These are phyloP conservation scores for Colletes latitarsis DNA, from an alignment of 1,140 invertebrate genomes.

Conservation along the genomic window DNA sequence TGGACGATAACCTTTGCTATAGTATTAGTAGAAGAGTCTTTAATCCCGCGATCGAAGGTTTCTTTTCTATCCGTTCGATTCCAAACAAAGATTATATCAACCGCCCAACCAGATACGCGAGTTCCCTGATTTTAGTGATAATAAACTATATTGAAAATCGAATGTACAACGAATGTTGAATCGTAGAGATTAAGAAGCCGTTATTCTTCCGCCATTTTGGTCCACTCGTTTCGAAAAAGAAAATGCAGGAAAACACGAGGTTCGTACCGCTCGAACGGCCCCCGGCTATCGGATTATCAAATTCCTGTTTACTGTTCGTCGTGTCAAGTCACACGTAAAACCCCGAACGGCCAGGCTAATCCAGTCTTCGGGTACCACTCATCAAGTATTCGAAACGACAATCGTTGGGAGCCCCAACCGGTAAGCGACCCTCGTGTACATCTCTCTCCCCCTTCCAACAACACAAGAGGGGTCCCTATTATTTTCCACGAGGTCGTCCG, in stretches of 20 bases:
- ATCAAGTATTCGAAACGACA: constrained; percentile 48
- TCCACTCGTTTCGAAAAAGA: no score
- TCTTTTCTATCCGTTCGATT: no score
- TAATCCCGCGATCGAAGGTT: no score
- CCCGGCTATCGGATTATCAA: constrained; percentile 27
- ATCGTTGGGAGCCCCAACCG: constrained; percentile 19
- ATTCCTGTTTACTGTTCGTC: constrained; percentile 38
- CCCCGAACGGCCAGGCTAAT: constrained; percentile 21
- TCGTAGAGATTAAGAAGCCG: no score
- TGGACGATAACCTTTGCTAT: no score
- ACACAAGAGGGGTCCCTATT: constrained; percentile 52
- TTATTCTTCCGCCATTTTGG: no score
- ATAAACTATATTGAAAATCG: no score
- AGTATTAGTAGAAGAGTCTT: no score
- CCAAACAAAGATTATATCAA: no score
- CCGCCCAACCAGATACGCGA: no score
- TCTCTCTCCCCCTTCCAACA: constrained; percentile 16
- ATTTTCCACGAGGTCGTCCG: constrained; percentile 64
- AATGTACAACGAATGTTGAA: no score
- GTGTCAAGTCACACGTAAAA: constrained; percentile 42
- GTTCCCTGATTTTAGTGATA: no score
- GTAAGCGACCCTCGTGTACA: constrained; percentile 42
- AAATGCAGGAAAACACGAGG: background rate
- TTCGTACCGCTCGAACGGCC: background rate
- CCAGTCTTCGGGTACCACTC: constrained; percentile 39